phyloP scores from a whole-genome alignment of 2,888 invertebrate species.

The Gasteruption jaculator region DNA sequence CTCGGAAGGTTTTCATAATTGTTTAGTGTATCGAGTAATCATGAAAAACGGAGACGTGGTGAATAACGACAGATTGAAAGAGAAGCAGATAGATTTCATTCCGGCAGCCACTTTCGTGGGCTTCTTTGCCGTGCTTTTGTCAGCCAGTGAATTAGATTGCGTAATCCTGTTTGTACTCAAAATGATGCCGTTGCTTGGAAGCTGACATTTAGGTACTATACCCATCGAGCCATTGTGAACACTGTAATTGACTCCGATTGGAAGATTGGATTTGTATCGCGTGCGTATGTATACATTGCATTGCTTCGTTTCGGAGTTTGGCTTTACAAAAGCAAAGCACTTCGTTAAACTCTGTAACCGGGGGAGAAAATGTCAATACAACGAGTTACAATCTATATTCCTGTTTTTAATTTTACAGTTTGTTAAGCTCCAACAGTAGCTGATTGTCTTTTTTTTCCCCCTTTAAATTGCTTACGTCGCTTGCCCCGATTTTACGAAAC shows the following conservation, averaged over 20 bases:
- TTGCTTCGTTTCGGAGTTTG: constrained; percentile 41
- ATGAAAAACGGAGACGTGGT: too few species aligned
- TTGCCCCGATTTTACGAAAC: too few species aligned
- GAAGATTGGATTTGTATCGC: constrained; percentile 49
- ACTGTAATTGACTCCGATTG: constrained; percentile 51
- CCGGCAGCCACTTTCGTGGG: constrained; percentile 33
- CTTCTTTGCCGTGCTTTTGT: constrained; percentile 45
- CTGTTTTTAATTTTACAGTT: too few species aligned
- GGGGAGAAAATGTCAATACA: constrained; percentile 26
- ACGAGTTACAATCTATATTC: too few species aligned
- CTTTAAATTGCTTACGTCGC: neutral
- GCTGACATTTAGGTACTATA: constrained; percentile 45
- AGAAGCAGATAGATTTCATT: too few species aligned
- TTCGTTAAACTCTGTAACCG: constrained; percentile 48
- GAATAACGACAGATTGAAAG: too few species aligned
- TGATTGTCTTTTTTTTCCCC: constrained; percentile 1
- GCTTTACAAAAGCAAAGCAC: constrained; percentile 43
- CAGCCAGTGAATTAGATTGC: constrained; percentile 47
- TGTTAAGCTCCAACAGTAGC: constrained; percentile 4
- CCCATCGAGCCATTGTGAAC: constrained; percentile 39
- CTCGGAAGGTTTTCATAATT: too few species aligned
- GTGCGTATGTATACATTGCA: too few species aligned
- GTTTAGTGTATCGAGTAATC: too few species aligned
- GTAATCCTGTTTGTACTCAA: constrained; percentile 50
- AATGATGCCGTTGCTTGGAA: constrained; percentile 46